Evolutionary conservation across 2,113 vertebrate genomes (phyloP).

Genomic region (Bettongia penicillata): DNA sequence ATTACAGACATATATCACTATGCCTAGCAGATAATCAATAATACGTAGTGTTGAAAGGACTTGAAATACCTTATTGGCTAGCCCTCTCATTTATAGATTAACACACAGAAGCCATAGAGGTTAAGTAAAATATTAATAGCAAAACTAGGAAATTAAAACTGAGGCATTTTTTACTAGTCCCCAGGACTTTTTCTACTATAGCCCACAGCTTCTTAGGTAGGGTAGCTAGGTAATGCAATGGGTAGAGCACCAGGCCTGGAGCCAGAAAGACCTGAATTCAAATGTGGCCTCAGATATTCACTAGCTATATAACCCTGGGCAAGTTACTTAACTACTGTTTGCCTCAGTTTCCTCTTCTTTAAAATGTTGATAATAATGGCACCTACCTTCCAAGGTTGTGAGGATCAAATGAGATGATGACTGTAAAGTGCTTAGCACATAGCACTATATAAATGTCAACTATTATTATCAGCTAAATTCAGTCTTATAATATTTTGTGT

Average conservation of each 20-base stretch:
- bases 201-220: neutral
- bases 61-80: neutral
- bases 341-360: neutral
- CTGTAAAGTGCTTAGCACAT: rapidly evolving
- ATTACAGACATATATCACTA: neutral
- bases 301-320: neutral
- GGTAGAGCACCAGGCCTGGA: neutral
- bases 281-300: neutral
- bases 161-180: neutral
- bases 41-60: neutral
- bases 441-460: neutral
- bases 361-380: neutral
- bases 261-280: neutral
- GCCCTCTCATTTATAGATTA: neutral
- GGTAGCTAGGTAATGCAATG: too few relatives aligned
- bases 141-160: neutral
- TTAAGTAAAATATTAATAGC: neutral
- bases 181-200: neutral
- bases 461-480: neutral
- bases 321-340: neutral
- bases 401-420: neutral
- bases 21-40: neutral
- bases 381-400: neutral
- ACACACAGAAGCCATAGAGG: neutral
- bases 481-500: too few relatives aligned